A percentile compares a stretch with the other conserved stretches of the same genome.
Evolutionary conservation across 2,797 vertebrate genomes (phyloP).

Genomic region (Harpagifer antarcticus): DNA sequence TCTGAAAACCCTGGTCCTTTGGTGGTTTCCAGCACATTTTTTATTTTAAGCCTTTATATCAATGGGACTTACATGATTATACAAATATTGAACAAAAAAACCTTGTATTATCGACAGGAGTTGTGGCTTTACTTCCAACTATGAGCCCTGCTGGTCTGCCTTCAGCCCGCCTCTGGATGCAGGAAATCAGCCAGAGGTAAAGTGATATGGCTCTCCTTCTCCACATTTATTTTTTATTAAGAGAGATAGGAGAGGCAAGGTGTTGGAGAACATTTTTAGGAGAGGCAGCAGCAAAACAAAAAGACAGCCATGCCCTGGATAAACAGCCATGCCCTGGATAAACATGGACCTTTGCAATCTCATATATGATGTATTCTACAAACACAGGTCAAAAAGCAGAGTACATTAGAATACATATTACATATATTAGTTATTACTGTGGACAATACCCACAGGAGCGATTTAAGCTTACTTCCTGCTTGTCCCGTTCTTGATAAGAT

Average conservation of each 20-base stretch:
- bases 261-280: not conserved
- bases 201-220: not conserved
- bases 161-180: rapidly evolving
- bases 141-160: too few relatives aligned
- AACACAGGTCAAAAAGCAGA: not conserved
- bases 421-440: too few relatives aligned
- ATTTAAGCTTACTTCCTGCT: not conserved
- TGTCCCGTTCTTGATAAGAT: not conserved
- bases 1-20: not conserved
- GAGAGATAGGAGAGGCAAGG: not conserved
- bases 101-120: not conserved
- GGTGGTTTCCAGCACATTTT: not conserved
- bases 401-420: too few relatives aligned
- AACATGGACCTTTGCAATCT: conserved; percentile 1
- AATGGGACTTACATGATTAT: not conserved
- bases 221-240: conserved; percentile 48
- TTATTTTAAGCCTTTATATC: not conserved
- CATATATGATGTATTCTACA: not conserved
- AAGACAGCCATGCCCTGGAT: not conserved
- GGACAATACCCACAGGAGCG: not conserved
- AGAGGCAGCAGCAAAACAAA: not conserved
- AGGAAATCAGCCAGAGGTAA: conserved; percentile 18
- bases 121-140: not conserved
- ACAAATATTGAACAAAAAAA: not conserved
- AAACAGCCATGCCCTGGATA: not conserved